Evolutionary conservation across 2,888 invertebrate genomes (phyloP).

Genomic region (Athalia rosae): DNA sequence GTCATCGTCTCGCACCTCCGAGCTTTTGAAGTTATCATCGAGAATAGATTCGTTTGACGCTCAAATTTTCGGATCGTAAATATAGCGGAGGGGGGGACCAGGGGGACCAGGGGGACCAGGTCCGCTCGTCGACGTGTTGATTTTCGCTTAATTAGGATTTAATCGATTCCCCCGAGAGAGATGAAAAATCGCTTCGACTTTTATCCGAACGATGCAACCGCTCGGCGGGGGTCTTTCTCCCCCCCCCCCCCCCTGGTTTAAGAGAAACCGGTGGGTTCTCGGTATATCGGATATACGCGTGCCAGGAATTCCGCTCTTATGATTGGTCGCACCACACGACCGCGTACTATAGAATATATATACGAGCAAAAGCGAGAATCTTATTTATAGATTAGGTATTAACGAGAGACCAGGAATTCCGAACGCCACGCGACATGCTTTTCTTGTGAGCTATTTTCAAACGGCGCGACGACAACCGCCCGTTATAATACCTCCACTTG

Average conservation of each 20-base stretch:
- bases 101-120: too few species aligned
- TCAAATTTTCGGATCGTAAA: not conserved
- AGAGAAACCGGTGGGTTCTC: not conserved
- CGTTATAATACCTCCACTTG: too few species aligned
- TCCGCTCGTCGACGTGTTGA: too few species aligned
- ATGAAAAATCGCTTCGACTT: too few species aligned
- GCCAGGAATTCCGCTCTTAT: slow-evolving; percentile 42
- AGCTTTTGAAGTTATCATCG: slow-evolving; percentile 36
- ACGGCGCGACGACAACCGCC: slow-evolving; percentile 36
- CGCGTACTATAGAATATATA: slow-evolving; percentile 39
- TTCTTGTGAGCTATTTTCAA: slow-evolving; percentile 44
- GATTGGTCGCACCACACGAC: slow-evolving; percentile 38
- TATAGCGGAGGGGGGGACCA: too few species aligned
- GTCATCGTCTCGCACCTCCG: too few species aligned
- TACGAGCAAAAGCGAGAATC: slow-evolving; percentile 43
- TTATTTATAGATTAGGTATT: slow-evolving; percentile 48
- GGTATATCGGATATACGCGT: slow-evolving; percentile 11
- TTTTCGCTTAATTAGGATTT: too few species aligned
- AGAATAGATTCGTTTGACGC: slow-evolving; percentile 39
- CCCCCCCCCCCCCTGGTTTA: too few species aligned
- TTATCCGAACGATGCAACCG: too few species aligned
- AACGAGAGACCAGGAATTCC: slow-evolving; percentile 47
- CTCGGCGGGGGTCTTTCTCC: too few species aligned
- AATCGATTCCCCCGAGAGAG: too few species aligned
- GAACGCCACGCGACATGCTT: slow-evolving; percentile 47